A percentile compares a stretch with the other conserved stretches of the same genome.
Conservation (phyloP, 2,797 vertebrate species). For the Erpetoichthys calabaricus region DNA sequence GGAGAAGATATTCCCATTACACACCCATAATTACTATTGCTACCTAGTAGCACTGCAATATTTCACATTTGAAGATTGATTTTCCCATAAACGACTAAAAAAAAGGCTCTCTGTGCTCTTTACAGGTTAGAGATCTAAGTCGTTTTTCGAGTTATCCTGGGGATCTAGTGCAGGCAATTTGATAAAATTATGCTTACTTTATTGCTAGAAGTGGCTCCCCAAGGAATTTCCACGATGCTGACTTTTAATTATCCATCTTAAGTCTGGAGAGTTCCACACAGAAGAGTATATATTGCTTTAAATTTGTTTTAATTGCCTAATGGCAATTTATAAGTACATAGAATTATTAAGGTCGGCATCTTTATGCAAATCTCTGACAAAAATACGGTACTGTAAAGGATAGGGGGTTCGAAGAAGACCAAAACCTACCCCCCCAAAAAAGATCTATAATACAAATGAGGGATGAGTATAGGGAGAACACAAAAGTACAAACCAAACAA, state of each 20-base stretch:
- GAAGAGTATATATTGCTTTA: conserved; percentile 20
- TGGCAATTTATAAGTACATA: conserved; percentile 24
- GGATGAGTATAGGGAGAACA: too few relatives aligned
- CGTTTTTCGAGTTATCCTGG: background rate
- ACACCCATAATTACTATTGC: background rate
- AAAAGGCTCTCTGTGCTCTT: background rate
- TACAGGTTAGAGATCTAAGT: background rate
- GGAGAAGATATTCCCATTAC: background rate
- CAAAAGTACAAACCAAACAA: too few relatives aligned
- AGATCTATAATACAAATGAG: too few relatives aligned
- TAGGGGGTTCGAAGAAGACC: too few relatives aligned
- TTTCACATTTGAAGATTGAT: background rate
- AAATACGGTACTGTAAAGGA: too few relatives aligned
- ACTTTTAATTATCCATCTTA: conserved; percentile 17
- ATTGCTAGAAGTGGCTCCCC: conserved; percentile 12
- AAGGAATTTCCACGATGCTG: conserved; percentile 15
- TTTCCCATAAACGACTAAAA: background rate
- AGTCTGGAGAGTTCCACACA: conserved; percentile 2
- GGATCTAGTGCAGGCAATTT: conserved; percentile 2
- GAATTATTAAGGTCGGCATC: conserved; percentile 22
- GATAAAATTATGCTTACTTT: conserved; percentile 12
- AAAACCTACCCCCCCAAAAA: too few relatives aligned
- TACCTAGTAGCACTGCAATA: background rate
- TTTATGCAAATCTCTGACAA: too few relatives aligned
- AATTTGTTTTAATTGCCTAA: conserved; percentile 17